A percentile compares a stretch with the other conserved stretches of the same genome.
Conservation (phyloP, 2,797 vertebrate genomes). For the Danio kyathit region DNA sequence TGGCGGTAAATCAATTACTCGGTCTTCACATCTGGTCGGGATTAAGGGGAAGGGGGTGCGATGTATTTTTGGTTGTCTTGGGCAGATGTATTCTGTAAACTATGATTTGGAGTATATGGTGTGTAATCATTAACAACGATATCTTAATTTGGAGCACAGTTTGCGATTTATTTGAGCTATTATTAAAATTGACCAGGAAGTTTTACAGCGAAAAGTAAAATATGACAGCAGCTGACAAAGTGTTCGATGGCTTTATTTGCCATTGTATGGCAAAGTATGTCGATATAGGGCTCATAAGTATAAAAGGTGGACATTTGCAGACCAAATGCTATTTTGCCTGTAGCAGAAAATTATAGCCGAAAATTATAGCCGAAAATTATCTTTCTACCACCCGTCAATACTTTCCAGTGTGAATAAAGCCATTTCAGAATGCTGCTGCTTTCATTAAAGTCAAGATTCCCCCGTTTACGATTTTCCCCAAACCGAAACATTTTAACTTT, state of each 20-base stretch:
- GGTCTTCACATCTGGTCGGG: conserved; percentile 73
- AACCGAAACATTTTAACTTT: neutral
- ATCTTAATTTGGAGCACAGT: conserved; percentile 61
- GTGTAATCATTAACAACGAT: conserved; percentile 68
- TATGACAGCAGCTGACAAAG: conserved; percentile 67
- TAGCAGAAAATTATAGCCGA: conserved; percentile 70
- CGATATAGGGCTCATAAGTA: conserved; percentile 57
- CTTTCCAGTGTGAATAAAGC: conserved; percentile 61
- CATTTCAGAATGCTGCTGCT: conserved; percentile 58
- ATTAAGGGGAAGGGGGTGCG: conserved; percentile 56
- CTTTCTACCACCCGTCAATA: conserved; percentile 46
- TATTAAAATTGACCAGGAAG: conserved; percentile 62
- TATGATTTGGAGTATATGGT: conserved; percentile 66
- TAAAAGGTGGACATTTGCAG: conserved; percentile 74
- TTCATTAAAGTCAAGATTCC: conserved; percentile 64
- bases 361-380: too few species aligned
- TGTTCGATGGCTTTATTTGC: conserved; percentile 72
- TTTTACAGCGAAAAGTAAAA: conserved; percentile 67
- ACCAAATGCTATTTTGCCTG: conserved; percentile 71
- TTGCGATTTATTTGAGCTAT: too few species aligned
- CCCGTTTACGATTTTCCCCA: neutral
- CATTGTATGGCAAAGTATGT: conserved; percentile 67
- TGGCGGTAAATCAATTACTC: conserved; percentile 73
- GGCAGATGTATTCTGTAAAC: conserved; percentile 62
- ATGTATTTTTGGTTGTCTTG: conserved; percentile 32